Conservation (phyloP, 2,797 vertebrate species). For the Pelobates cultripes region DNA sequence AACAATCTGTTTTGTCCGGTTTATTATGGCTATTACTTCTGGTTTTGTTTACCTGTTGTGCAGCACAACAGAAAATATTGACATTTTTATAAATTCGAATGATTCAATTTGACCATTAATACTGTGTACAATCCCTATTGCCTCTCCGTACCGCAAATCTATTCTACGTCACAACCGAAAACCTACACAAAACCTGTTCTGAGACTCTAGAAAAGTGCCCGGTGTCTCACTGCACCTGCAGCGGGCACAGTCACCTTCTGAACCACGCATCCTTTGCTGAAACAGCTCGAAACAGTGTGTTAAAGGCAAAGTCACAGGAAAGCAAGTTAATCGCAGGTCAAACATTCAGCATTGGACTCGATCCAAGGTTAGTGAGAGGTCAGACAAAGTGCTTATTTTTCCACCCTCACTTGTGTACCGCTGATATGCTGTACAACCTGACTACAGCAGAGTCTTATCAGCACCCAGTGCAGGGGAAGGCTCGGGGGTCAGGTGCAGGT, state of each 20-base stretch:
- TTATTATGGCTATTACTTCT: too few relatives aligned
- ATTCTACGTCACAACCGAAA: too few relatives aligned
- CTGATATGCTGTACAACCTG: constrained; percentile 56
- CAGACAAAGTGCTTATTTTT: constrained; percentile 56
- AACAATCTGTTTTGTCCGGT: too few relatives aligned
- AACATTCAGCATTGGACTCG: constrained; percentile 58
- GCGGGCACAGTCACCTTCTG: background rate
- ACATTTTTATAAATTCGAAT: too few relatives aligned
- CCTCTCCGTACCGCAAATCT: too few relatives aligned
- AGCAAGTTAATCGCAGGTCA: constrained; percentile 60
- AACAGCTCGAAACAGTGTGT: background rate
- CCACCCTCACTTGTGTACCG: constrained; percentile 45
- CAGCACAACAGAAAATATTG: too few relatives aligned
- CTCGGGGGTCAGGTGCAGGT: constrained; percentile 64
- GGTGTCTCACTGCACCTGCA: constrained; percentile 20
- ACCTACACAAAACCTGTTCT: too few relatives aligned
- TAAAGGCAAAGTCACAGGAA: constrained; percentile 7
- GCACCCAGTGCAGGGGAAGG: constrained; percentile 58
- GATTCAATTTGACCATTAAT: too few relatives aligned
- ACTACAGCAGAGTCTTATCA: constrained; percentile 65
- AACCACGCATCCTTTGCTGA: background rate
- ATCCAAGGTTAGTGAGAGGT: constrained; percentile 71
- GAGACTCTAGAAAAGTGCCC: too few relatives aligned
- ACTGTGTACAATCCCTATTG: too few relatives aligned
- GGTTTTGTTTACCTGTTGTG: too few relatives aligned